Conservation (phyloP, 1,140 invertebrate species). For the Danaus melanippus region DNA sequence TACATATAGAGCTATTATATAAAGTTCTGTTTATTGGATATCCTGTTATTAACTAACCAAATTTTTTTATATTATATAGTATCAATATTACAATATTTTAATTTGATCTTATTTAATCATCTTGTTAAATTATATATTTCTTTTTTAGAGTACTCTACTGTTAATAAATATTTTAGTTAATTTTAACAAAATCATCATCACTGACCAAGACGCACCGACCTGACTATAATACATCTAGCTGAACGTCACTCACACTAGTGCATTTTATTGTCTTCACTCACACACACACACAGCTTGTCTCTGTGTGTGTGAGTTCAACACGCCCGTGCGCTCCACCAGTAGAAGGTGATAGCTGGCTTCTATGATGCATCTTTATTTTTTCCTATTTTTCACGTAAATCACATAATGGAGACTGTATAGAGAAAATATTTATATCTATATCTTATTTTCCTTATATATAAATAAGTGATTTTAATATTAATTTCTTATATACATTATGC, state of each 20-base stretch:
- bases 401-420: too few species aligned
- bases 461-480: slow-evolving; percentile 2
- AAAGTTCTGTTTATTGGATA: too few species aligned
- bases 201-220: slow-evolving; percentile 10
- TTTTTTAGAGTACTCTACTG: too few species aligned
- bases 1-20: too few species aligned
- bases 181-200: slow-evolving; percentile 9
- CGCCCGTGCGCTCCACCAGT: slow-evolving; percentile 28
- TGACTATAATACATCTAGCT: slow-evolving; percentile 28
- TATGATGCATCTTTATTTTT: slow-evolving; percentile 8
- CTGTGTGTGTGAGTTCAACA: slow-evolving; percentile 52
- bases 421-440: too few species aligned
- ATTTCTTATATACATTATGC: background rate
- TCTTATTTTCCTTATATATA: background rate
- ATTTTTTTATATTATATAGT: too few species aligned
- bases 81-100: too few species aligned
- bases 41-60: too few species aligned
- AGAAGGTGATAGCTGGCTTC: slow-evolving; percentile 35
- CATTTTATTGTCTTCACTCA: slow-evolving; percentile 50
- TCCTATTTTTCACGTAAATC: too few species aligned
- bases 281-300: slow-evolving; percentile 13
- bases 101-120: too few species aligned
- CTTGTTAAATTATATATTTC: too few species aligned
- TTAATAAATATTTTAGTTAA: background rate
- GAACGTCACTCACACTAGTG: slow-evolving; percentile 34